Evolutionary conservation across 2,113 vertebrate genomes (phyloP).

Genomic region (Zingel zingel): DNA sequence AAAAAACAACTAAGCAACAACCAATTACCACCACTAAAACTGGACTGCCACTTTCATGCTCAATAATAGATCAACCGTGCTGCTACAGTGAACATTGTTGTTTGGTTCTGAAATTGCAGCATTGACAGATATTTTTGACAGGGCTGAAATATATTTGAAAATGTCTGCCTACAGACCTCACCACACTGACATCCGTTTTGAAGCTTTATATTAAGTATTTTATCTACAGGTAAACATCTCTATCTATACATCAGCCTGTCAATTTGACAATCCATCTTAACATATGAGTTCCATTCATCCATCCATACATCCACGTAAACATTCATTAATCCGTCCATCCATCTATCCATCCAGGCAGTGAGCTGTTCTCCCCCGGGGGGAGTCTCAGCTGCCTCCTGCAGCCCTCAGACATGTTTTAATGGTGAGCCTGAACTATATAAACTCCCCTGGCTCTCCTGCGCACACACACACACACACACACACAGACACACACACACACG

Average conservation of each 20-base stretch:
- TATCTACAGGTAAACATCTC: slow-evolving; percentile 12
- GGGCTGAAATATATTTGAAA: slow-evolving; percentile 7
- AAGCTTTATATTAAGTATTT: slow-evolving; percentile 2
- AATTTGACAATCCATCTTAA: neutral
- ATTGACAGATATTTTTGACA: slow-evolving; percentile 16
- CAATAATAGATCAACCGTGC: neutral
- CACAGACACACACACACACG: slow-evolving; percentile 36
- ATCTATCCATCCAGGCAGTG: slow-evolving; percentile 43
- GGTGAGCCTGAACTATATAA: slow-evolving; percentile 52
- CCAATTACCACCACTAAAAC: slow-evolving; percentile 9
- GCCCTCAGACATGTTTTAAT: slow-evolving; percentile 72
- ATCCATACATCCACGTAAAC: neutral
- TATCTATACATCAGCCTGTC: slow-evolving; percentile 33
- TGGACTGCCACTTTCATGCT: neutral
- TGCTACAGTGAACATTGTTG: neutral
- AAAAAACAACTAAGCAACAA: slow-evolving; percentile 15
- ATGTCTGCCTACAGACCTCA: neutral
- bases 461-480: slow-evolving; percentile 41
- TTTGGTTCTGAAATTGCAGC: neutral
- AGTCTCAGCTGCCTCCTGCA: slow-evolving; percentile 72
- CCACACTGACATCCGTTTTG: neutral
- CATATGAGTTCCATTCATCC: slow-evolving; percentile 24
- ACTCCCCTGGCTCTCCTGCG: slow-evolving; percentile 34
- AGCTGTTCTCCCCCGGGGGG: slow-evolving; percentile 69
- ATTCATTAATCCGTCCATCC: slow-evolving; percentile 39